phyloP scores from a whole-genome alignment of 2,113 vertebrate species.

The Oreochromis niloticus region DNA sequence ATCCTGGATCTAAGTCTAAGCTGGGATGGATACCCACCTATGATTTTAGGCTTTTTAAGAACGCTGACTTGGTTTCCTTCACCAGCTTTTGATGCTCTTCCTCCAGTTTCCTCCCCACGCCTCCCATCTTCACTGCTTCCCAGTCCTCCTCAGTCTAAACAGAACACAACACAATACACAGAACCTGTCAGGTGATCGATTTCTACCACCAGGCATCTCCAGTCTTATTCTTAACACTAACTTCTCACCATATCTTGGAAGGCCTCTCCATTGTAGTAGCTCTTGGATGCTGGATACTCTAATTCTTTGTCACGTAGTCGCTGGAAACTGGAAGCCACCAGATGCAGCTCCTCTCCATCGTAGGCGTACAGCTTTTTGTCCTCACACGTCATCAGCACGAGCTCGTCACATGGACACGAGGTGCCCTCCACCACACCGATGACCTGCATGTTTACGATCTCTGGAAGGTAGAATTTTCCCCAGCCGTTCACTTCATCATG shows the following conservation, averaged over 20 bases:
- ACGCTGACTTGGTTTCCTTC: neutral
- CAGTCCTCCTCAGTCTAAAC: neutral
- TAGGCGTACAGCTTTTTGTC: constrained; percentile 11
- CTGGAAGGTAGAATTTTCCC: constrained; percentile 18
- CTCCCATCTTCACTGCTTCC: neutral
- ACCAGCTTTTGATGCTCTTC: neutral
- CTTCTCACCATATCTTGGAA: constrained; percentile 25
- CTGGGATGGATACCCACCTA: neutral
- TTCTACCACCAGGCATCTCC: neutral
- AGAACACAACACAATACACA: neutral
- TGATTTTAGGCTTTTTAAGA: neutral
- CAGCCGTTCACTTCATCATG: neutral
- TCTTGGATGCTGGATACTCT: neutral
- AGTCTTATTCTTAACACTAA: neutral
- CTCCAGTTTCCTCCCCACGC: neutral
- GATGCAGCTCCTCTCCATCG: constrained; percentile 36
- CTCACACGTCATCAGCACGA: constrained; percentile 44
- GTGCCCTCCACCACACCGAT: constrained; percentile 3
- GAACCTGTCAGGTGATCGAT: neutral
- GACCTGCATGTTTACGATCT: constrained; percentile 16
- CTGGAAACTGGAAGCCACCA: neutral
- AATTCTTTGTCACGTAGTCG: rapidly evolving
- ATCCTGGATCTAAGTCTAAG: neutral
- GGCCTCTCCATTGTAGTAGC: constrained; percentile 10
- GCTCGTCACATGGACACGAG: neutral